phyloP scores from a whole-genome alignment of 1,140 invertebrate genomes.

The Drosophila hydei region DNA sequence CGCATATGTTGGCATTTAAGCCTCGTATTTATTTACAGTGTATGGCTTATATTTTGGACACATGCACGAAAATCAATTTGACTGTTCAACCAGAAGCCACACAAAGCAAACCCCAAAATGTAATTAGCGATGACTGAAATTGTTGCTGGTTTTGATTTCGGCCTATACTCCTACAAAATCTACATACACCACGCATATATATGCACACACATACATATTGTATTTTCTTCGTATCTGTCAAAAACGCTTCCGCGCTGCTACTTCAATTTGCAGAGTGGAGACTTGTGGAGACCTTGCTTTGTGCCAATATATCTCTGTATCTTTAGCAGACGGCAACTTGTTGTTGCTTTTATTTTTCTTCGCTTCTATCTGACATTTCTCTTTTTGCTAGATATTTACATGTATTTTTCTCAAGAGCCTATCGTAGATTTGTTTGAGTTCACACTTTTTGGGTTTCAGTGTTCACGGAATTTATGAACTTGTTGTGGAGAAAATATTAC shows the following conservation, averaged over 20 bases:
- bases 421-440: slow-evolving; percentile 35
- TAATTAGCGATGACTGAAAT: slow-evolving; percentile 58
- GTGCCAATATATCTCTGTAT: slow-evolving; percentile 62
- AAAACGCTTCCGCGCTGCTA: slow-evolving; percentile 46
- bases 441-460: slow-evolving; percentile 64
- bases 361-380: slow-evolving; percentile 39
- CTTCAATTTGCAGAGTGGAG: slow-evolving; percentile 56
- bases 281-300: slow-evolving; percentile 53
- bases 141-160: slow-evolving; percentile 44
- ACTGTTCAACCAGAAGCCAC: slow-evolving; percentile 51
- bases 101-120: slow-evolving; percentile 45
- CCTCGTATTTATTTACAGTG: slow-evolving; percentile 55
- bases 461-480: slow-evolving; percentile 40
- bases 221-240: slow-evolving; percentile 54
- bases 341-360: slow-evolving; percentile 69
- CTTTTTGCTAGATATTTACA: slow-evolving; percentile 8
- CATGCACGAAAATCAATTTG: slow-evolving; percentile 52
- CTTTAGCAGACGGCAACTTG: slow-evolving; percentile 68
- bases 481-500: slow-evolving; percentile 32
- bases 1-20: slow-evolving; percentile 62
- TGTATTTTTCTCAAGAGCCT: slow-evolving; percentile 13
- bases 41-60: slow-evolving; percentile 47
- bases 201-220: slow-evolving; percentile 31
- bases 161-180: slow-evolving; percentile 14
- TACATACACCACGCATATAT: slow-evolving; percentile 5